Evolutionary conservation across 2,797 vertebrate genomes (phyloP).

Genomic region (Antrozous pallidus): DNA sequence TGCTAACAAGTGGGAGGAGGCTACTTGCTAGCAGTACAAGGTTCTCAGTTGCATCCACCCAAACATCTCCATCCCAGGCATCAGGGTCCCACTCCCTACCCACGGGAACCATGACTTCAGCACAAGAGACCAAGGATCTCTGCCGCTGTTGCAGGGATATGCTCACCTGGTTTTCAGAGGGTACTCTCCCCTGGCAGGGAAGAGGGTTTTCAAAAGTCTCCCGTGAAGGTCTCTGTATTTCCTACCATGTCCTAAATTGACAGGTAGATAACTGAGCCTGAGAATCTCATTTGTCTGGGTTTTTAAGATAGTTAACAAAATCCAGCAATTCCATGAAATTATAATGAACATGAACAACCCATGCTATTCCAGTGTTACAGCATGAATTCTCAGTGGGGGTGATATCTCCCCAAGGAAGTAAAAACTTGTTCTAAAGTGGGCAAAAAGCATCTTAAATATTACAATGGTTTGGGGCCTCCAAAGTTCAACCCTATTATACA

Average conservation of each 20-base stretch:
- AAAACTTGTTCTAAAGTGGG: not conserved
- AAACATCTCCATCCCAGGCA: not conserved
- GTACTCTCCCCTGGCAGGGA: not conserved
- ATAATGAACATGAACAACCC: not conserved
- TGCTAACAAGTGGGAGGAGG: not conserved
- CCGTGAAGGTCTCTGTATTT: not conserved
- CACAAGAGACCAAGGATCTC: not conserved
- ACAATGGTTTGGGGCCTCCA: not conserved
- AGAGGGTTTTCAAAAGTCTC: not conserved
- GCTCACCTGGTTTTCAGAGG: not conserved
- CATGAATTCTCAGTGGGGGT: not conserved
- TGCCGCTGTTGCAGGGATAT: not conserved
- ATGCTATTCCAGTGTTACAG: not conserved
- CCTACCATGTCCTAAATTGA: not conserved
- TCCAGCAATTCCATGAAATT: not conserved
- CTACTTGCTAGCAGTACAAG: not conserved
- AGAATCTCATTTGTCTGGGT: not conserved
- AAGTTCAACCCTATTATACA: not conserved
- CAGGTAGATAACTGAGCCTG: not conserved
- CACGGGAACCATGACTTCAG: not conserved
- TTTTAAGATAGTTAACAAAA: slow-evolving; percentile 25
- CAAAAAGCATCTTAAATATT: not conserved
- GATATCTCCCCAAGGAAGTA: not conserved
- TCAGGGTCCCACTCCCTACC: not conserved
- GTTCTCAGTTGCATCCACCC: not conserved